These are phyloP conservation scores for Callochromis pleurospilus DNA, from an alignment of 2,113 vertebrate genomes.

Conservation along the genomic window DNA sequence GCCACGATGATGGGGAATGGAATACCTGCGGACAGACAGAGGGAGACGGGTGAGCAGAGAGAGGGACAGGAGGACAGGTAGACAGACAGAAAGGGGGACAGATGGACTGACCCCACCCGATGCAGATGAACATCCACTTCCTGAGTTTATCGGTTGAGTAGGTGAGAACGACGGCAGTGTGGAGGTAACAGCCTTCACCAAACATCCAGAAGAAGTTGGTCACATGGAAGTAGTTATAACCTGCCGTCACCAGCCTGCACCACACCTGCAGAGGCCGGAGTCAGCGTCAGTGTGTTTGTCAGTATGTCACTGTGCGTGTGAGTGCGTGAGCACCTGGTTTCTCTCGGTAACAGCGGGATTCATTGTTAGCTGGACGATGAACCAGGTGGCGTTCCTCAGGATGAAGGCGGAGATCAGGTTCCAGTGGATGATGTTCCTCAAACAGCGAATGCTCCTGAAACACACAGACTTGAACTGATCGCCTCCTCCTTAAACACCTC, in stretches of 20 bases:
- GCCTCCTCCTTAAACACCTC: not conserved
- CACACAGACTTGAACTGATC: not conserved
- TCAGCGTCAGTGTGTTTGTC: not conserved
- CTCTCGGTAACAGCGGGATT: conserved; percentile 59
- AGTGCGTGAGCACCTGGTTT: conserved; percentile 13
- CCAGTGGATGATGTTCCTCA: conserved; percentile 91
- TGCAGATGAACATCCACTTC: conserved; percentile 94
- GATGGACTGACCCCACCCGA: conserved; percentile 84
- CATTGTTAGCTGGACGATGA: conserved; percentile 84
- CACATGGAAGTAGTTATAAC: conserved; percentile 94
- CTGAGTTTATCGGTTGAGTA: conserved; percentile 88
- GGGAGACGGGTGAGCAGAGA: conserved; percentile 46
- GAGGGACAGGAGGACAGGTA: not conserved
- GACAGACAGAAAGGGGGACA: not conserved
- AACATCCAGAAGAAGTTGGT: conserved; percentile 99
- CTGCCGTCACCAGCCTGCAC: conserved; percentile 87
- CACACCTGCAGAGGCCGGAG: conserved; percentile 70
- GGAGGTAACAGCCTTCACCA: conserved; percentile 90
- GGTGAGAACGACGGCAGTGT: conserved; percentile 90
- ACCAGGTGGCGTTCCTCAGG: conserved; percentile 84
- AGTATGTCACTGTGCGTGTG: not conserved
- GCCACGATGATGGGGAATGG: conserved; percentile 85
- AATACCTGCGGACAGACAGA: conserved; percentile 68
- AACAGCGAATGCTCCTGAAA: conserved; percentile 78
- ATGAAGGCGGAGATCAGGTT: conserved; percentile 89